Conservation (phyloP, 2,113 vertebrate species). For the Mobula hypostoma region DNA sequence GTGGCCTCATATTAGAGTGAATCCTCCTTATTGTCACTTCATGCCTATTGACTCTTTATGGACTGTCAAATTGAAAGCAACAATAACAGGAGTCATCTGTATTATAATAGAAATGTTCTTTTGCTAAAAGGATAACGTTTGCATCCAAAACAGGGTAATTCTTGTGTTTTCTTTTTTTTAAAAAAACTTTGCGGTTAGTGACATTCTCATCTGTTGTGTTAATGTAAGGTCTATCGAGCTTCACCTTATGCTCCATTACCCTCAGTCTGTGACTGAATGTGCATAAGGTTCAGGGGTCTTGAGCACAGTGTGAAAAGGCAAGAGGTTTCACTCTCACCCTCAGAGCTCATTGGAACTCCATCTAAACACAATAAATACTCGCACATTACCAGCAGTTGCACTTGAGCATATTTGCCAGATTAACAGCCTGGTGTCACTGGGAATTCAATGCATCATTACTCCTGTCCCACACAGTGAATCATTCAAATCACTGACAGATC, state of each 20-base stretch:
- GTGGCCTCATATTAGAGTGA: conserved; percentile 12
- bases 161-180: conserved; percentile 35
- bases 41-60: conserved; percentile 36
- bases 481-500: conserved; percentile 31
- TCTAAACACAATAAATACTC: conserved; percentile 86
- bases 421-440: conserved; percentile 86
- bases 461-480: neutral
- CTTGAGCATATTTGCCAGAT: conserved; percentile 74
- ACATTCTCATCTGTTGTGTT: conserved; percentile 77
- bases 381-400: conserved; percentile 82
- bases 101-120: conserved; percentile 36
- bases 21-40: conserved; percentile 28
- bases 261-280: conserved; percentile 80
- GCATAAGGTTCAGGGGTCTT: conserved; percentile 82
- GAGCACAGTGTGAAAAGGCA: conserved; percentile 79
- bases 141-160: conserved; percentile 37
- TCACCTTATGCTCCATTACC: conserved; percentile 79
- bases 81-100: conserved; percentile 34
- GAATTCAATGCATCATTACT: conserved; percentile 62
- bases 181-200: conserved; percentile 65
- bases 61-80: conserved; percentile 37
- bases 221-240: conserved; percentile 72
- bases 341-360: conserved; percentile 96
- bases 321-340: conserved; percentile 81
- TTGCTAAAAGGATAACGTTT: conserved; percentile 36